Conservation (phyloP, 2,113 vertebrate genomes). For the Marmota flaviventris region DNA sequence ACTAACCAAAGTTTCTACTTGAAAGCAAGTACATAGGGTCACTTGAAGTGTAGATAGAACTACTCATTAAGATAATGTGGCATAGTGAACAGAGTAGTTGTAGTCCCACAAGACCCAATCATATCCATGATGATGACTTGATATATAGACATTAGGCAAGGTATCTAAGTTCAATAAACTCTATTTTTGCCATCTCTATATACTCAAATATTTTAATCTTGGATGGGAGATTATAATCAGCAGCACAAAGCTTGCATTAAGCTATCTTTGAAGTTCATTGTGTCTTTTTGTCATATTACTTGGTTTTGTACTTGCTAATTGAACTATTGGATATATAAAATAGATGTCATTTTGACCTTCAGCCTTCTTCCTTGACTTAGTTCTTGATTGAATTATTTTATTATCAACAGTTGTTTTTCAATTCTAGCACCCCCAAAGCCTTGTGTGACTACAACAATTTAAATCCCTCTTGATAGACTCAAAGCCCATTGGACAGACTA, state of each 20-base stretch:
- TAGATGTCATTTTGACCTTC: constrained; percentile 44
- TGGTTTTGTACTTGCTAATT: constrained; percentile 46
- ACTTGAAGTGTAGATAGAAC: neutral
- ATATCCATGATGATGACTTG: neutral
- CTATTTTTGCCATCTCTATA: constrained; percentile 1
- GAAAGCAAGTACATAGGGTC: neutral
- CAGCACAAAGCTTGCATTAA: constrained; percentile 3
- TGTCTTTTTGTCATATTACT: constrained; percentile 39
- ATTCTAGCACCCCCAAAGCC: neutral
- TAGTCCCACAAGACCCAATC: neutral
- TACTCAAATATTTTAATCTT: neutral
- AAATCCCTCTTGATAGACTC: neutral
- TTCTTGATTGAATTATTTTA: neutral
- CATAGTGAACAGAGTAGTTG: neutral
- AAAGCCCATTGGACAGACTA: neutral
- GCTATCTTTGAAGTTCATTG: neutral
- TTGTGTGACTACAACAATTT: neutral
- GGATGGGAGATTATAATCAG: neutral
- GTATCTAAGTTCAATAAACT: neutral
- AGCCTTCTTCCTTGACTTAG: constrained; percentile 12
- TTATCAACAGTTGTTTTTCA: constrained; percentile 6
- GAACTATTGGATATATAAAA: constrained; percentile 25
- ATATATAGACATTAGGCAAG: neutral
- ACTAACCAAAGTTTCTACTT: neutral
- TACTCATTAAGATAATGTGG: neutral